Evolutionary conservation across 2,888 invertebrate species (phyloP).

Genomic region (Malthinus flaveolus): DNA sequence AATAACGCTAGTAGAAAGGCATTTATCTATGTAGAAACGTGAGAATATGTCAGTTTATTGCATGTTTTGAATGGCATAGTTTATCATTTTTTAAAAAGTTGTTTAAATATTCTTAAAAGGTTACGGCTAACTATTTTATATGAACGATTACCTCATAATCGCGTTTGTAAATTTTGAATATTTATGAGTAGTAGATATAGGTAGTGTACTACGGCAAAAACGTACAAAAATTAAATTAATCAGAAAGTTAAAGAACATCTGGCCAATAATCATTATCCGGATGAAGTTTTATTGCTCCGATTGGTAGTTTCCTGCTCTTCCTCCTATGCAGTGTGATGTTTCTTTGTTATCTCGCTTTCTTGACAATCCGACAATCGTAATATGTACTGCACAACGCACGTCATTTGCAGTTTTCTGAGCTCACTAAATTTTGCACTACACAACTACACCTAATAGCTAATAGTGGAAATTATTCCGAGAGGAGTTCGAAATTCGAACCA

Average conservation of each 20-base stretch:
- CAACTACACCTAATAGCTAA: too few relatives aligned
- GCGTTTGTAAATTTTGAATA: background rate
- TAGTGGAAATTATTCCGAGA: too few relatives aligned
- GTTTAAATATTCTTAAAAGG: too few relatives aligned
- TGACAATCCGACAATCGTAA: slow-evolving; percentile 7
- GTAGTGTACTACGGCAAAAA: background rate
- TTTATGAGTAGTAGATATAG: background rate
- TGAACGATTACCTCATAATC: too few relatives aligned
- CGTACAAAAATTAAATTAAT: slow-evolving; percentile 19
- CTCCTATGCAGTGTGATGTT: slow-evolving; percentile 23
- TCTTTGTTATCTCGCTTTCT: slow-evolving; percentile 22
- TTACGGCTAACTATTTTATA: too few relatives aligned
- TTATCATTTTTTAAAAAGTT: too few relatives aligned
- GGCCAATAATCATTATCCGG: slow-evolving; percentile 47
- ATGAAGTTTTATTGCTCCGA: slow-evolving; percentile 48
- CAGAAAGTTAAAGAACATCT: slow-evolving; percentile 35
- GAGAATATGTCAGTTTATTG: slow-evolving; percentile 7
- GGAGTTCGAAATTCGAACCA: too few relatives aligned
- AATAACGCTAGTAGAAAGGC: slow-evolving; percentile 25
- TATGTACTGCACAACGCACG: too few relatives aligned
- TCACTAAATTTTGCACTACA: too few relatives aligned
- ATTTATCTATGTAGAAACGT: slow-evolving; percentile 23
- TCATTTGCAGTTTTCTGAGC: too few relatives aligned
- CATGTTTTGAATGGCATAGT: too few relatives aligned
- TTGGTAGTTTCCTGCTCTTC: slow-evolving; percentile 47